These are phyloP conservation scores for Melieria picta DNA, from an alignment of 2,888 invertebrate species.

Conservation along the genomic window DNA sequence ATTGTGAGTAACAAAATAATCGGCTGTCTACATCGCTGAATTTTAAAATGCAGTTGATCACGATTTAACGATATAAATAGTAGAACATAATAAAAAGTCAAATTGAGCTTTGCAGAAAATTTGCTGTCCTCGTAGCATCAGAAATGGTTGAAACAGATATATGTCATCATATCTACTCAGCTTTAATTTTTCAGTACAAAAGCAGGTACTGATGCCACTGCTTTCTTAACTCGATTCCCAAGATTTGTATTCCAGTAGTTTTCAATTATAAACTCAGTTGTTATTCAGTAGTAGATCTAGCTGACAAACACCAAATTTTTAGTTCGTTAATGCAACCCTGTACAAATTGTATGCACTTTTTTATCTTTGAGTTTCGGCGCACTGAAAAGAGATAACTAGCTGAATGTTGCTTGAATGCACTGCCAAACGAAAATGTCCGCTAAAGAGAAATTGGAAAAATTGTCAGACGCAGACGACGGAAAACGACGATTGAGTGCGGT, in stretches of 20 bases:
- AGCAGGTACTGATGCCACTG: too few relatives aligned
- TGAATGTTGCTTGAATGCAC: not conserved
- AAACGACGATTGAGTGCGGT: conserved; percentile 21
- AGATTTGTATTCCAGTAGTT: too few relatives aligned
- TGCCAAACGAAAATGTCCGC: conserved; percentile 17
- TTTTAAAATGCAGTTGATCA: too few relatives aligned
- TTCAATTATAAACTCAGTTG: too few relatives aligned
- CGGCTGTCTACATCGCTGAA: too few relatives aligned
- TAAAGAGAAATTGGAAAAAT: conserved; percentile 27
- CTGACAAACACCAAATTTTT: conserved; percentile 14
- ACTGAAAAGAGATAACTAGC: conserved; percentile 9
- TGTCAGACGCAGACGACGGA: conserved; percentile 29
- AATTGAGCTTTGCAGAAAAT: too few relatives aligned
- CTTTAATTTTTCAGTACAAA: too few relatives aligned
- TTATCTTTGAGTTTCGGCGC: conserved; percentile 9
- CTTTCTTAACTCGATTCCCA: too few relatives aligned
- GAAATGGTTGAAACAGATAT: not conserved
- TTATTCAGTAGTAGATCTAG: not conserved
- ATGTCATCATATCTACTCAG: conserved; percentile 1
- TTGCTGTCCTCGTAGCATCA: too few relatives aligned
- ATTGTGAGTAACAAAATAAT: too few relatives aligned
- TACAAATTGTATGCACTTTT: not conserved
- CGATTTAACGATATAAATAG: too few relatives aligned
- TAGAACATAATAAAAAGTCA: too few relatives aligned
- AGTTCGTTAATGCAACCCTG: conserved; percentile 15